Base-by-base conservation (phyloP, 1,140 invertebrate genomes). In the Musca domestica region DNA sequence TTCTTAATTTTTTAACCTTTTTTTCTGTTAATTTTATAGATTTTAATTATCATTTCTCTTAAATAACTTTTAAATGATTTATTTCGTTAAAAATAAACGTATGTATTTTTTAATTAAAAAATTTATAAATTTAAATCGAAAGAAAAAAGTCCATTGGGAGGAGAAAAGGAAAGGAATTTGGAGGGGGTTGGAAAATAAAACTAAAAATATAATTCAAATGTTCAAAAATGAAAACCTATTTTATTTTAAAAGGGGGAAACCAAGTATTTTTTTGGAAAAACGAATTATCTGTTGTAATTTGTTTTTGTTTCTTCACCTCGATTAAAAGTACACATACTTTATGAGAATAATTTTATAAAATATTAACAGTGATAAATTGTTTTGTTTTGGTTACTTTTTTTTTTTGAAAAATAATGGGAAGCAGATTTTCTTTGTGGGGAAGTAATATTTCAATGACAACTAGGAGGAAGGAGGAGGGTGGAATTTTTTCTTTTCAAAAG, bases 401-500 rank as follows among this genome's bases (percentile, higher is more conserved):
- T 54, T 41, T 54, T 54, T 54, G 19, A 56, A 27, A 23, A 56
- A 15, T 25, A 25, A 25, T 15, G 23, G 52, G 22, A 56, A 56
- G 23, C 22, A 7, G 34, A 41, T 41, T 41, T 9, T 41, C 34
- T 41, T 41, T 41, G 3, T 7, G 6, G 22, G 23, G 23, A 54
- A 15, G 52, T 23, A 27, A 12, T 20, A 2, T 22, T 56, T 56
- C n/a, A n/a, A 27, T 4, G 52, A 27, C 20, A 56, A 27, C 34
- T n/a, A 25, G 52, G n/a, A n/a, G 15, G 52, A n/a, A n/a, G 23
- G 25, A 20, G 48, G 10, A 56, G 17, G n/a, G 6, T 14, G 25
- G 22, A 56, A 23, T 54, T 23, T 20, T 27, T 56, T 56, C 25
- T 61, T 67, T 68, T 23, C 64, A 69, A 63, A 69, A 69, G 25